Evolutionary conservation across 2,888 invertebrate genomes (phyloP), one percentile per base, ranked within the genome.

Genomic region (Cosmopolites sordidus): DNA sequence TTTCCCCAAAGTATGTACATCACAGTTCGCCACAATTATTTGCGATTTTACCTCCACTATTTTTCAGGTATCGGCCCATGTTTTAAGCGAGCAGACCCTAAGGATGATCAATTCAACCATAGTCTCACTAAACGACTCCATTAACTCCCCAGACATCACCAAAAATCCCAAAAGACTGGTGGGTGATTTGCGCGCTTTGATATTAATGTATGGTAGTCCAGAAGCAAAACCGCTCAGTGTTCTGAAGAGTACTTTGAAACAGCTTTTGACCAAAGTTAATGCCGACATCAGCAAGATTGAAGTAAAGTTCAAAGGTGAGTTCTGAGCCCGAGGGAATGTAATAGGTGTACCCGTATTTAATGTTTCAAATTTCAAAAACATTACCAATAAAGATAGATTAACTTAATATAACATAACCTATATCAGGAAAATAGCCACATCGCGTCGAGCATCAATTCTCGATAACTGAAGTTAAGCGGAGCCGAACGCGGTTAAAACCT

Each of bases 1-100:
- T 71, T 92, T 94, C 70, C 92, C 93, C 0, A 93, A 92, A 82
- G 88, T 92, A 73, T 65, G 66, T 54, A 38, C 38, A 29, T 29
- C 11, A 6, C 29, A 8, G 29, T 11, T n/a, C n/a, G n/a, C n/a
- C n/a, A n/a, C n/a, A n/a, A n/a, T n/a, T n/a, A n/a, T n/a, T n/a
- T 4, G 16, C 14, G 17, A 15, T 11, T 38, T 42, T 51, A n/a
- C n/a, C n/a, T n/a, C n/a, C n/a, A n/a, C n/a, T 40, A 40, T 54
- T 54, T 50, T 65, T 4, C 60, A 80, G 81, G 79, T 81, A 27
- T 79, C 82, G 16, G 77, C 78, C 37, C 83, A 82, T 64, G 83
- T 82, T 47, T 67, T 82, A 30, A 79, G 80, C 2, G 81, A 81
- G 59, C 81, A 81, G 64, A 82, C 82, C 1, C 74, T 81, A 58